Percentiles rank a stretch among this genome's conserved stretches.
Evolutionary conservation across 2,888 invertebrate genomes (phyloP).

Genomic region (Pseudanteris insignis): DNA sequence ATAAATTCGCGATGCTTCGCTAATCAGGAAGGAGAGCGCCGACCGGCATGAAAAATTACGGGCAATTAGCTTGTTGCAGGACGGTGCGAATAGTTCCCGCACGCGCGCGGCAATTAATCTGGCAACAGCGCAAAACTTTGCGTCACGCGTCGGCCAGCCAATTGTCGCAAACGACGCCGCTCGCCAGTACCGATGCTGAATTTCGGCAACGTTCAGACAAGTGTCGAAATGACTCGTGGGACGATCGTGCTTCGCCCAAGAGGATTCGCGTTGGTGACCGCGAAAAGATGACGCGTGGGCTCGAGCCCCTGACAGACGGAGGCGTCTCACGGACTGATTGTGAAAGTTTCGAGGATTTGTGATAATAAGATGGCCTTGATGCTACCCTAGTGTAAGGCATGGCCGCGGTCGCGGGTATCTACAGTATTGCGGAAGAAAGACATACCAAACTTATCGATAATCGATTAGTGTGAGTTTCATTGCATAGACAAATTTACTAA

Average conservation of each 20-base stretch:
- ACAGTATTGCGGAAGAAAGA: constrained; percentile 62
- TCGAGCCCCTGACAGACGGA: not conserved
- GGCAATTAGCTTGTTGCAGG: too few species aligned
- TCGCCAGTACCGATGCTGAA: not conserved
- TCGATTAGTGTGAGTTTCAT: constrained; percentile 56
- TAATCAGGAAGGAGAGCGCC: too few species aligned
- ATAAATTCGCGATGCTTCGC: too few species aligned
- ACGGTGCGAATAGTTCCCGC: too few species aligned
- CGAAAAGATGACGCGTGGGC: constrained; percentile 15
- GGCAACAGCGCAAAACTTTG: not conserved
- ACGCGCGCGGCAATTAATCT: constrained; percentile 10
- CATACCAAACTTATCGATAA: constrained; percentile 57
- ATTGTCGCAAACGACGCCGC: not conserved
- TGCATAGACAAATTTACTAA: too few species aligned
- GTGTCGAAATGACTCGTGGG: constrained; percentile 17
- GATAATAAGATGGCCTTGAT: constrained; percentile 30
- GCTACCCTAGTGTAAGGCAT: constrained; percentile 55
- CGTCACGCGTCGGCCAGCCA: constrained; percentile 1
- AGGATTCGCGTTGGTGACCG: constrained; percentile 4
- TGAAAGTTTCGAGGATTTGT: constrained; percentile 6
- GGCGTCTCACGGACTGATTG: constrained; percentile 9
- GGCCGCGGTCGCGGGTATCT: constrained; percentile 65
- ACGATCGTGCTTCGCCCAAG: constrained; percentile 21
- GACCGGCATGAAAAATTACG: too few species aligned
- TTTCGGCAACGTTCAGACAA: constrained; percentile 1